Evolutionary conservation across 53 echinoderm and acorn worm species (phyloP).

Genomic region (Arbacia lixula): DNA sequence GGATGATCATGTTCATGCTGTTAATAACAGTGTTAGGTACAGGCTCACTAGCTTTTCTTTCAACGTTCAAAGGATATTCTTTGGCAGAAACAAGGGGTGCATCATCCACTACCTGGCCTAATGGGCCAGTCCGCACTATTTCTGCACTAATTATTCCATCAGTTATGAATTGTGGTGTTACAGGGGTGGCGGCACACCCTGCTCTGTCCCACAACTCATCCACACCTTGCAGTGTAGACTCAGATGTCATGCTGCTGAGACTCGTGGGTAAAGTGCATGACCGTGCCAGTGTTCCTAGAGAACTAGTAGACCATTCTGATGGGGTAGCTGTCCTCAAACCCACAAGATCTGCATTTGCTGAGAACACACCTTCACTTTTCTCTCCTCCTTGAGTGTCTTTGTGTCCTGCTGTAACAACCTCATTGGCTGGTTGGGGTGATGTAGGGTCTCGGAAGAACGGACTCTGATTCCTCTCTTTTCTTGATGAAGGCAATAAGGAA

Average conservation of each 20-base stretch:
- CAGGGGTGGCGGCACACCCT: conserved; percentile 12
- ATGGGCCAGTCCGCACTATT: conserved; percentile 4
- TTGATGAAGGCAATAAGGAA: conserved; percentile 73
- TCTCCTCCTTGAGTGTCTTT: background rate
- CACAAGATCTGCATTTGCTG: background rate
- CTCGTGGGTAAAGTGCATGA: conserved; percentile 89
- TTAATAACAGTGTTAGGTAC: background rate
- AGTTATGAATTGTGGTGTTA: background rate
- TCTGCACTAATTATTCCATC: conserved; percentile 27
- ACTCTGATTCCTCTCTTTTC: conserved; percentile 19
- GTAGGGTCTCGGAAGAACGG: conserved; percentile 41
- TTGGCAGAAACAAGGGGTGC: background rate
- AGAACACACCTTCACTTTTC: background rate
- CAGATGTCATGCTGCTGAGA: conserved; percentile 73
- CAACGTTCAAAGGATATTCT: background rate
- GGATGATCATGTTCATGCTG: background rate
- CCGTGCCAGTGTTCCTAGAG: conserved; percentile 75
- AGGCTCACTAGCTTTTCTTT: background rate
- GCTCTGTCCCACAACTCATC: conserved; percentile 68
- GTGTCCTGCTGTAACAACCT: background rate
- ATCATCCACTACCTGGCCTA: background rate
- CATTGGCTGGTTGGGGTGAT: background rate
- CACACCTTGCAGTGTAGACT: conserved; percentile 89
- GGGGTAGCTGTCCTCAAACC: background rate
- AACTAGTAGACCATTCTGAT: conserved; percentile 39